A percentile compares a stretch with the other conserved stretches of the same genome.
phyloP scores from a whole-genome alignment of 2,113 vertebrate species.

The Labeo rohita region DNA sequence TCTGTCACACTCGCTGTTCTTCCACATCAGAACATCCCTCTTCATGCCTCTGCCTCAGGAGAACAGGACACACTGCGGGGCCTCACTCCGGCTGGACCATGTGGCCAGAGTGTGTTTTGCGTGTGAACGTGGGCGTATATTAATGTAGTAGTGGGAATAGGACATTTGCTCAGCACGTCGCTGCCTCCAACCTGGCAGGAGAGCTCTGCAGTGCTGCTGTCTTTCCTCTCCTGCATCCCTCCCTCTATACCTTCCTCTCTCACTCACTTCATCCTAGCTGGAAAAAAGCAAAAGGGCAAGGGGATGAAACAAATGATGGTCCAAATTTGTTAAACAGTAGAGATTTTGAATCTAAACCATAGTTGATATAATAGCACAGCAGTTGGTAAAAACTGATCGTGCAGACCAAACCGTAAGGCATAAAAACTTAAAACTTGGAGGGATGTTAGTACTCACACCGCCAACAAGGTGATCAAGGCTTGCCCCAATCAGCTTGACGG shows the following conservation, averaged over 20 bases:
- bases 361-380: neutral
- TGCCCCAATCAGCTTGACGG: no score
- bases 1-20: slow-evolving; percentile 29
- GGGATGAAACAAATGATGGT: neutral
- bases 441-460: no score
- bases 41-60: neutral
- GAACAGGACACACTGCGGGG: slow-evolving; percentile 14
- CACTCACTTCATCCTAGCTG: slow-evolving; percentile 32
- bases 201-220: slow-evolving; percentile 24
- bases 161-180: slow-evolving; percentile 25
- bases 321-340: neutral
- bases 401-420: no score
- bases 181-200: slow-evolving; percentile 19
- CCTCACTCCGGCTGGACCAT: neutral
- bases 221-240: neutral
- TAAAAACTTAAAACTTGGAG: no score
- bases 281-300: neutral
- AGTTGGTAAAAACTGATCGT: no score
- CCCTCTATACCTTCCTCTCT: neutral
- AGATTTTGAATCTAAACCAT: neutral
- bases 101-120: slow-evolving; percentile 24
- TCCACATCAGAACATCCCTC: slow-evolving; percentile 27
- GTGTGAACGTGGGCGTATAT: slow-evolving; percentile 26
- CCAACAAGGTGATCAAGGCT: no score
- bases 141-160: slow-evolving; percentile 18